Evolutionary conservation across 2,113 vertebrate genomes (phyloP).

Genomic region (Lichenostomus cassidix): DNA sequence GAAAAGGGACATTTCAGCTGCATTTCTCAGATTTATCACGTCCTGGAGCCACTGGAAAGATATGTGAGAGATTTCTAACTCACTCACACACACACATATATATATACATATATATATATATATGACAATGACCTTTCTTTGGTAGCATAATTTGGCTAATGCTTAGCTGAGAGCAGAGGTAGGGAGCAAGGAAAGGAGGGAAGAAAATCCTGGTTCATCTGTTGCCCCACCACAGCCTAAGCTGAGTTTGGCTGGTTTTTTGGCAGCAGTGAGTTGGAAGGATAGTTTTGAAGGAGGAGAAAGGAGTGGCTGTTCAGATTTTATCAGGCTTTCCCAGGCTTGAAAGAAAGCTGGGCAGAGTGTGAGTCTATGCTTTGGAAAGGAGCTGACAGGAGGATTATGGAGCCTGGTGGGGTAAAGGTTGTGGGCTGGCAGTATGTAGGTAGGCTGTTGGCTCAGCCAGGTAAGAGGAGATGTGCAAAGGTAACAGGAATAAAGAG

Average conservation of each 20-base stretch:
- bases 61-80: neutral
- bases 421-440: neutral
- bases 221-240: neutral
- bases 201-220: neutral
- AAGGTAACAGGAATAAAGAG: slow-evolving; percentile 24
- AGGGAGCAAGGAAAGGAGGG: neutral
- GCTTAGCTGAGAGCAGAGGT: neutral
- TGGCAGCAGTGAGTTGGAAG: neutral
- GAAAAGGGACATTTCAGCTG: neutral
- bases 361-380: neutral
- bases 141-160: neutral
- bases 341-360: neutral
- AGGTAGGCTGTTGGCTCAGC: neutral
- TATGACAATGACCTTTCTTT: neutral
- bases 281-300: neutral
- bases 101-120: no score
- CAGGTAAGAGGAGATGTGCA: slow-evolving; percentile 33
- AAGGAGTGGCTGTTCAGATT: slow-evolving; percentile 43
- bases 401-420: neutral
- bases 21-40: neutral
- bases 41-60: neutral
- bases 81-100: neutral
- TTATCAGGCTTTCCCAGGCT: slow-evolving; percentile 51
- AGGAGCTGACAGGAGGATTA: neutral
- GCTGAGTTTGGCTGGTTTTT: neutral